phyloP scores from a whole-genome alignment of 1,140 invertebrate genomes.

The Neomicropteryx cornuta region DNA sequence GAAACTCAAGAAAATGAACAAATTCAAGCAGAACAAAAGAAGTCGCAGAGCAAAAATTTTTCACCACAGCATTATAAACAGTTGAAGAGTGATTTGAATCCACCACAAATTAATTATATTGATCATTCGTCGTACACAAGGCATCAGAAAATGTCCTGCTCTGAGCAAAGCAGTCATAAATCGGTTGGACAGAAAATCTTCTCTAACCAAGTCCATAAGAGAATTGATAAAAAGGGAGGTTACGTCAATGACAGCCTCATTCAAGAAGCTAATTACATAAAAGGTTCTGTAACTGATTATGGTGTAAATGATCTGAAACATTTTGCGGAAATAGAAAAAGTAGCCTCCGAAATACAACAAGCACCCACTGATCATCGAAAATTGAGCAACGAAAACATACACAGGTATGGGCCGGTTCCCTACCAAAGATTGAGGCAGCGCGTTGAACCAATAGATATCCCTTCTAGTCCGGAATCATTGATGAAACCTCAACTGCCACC shows the following conservation, averaged over 20 bases:
- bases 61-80: constrained; percentile 23
- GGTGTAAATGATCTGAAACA: constrained; percentile 38
- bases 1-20: constrained; percentile 36
- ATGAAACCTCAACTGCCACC: constrained; percentile 13
- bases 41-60: constrained; percentile 27
- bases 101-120: too few relatives aligned
- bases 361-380: constrained; percentile 8
- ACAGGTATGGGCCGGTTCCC: constrained; percentile 31
- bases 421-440: constrained; percentile 31
- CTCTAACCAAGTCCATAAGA: constrained; percentile 37
- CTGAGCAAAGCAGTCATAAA: constrained; percentile 21
- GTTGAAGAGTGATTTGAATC: too few relatives aligned
- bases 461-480: constrained; percentile 21
- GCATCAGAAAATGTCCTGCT: constrained; percentile 20
- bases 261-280: constrained; percentile 33
- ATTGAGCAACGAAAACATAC: constrained; percentile 12
- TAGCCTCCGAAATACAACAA: constrained; percentile 14
- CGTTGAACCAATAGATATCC: constrained; percentile 41
- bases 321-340: constrained; percentile 35
- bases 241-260: constrained; percentile 37
- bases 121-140: too few relatives aligned
- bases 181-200: constrained; percentile 36
- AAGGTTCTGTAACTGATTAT: constrained; percentile 31
- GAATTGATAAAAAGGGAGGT: constrained; percentile 38
- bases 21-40: constrained; percentile 28